Evolutionary conservation across 37 sponge, comb jelly and placozoan species (phyloP).

Genomic region (Beroe forskalii): DNA sequence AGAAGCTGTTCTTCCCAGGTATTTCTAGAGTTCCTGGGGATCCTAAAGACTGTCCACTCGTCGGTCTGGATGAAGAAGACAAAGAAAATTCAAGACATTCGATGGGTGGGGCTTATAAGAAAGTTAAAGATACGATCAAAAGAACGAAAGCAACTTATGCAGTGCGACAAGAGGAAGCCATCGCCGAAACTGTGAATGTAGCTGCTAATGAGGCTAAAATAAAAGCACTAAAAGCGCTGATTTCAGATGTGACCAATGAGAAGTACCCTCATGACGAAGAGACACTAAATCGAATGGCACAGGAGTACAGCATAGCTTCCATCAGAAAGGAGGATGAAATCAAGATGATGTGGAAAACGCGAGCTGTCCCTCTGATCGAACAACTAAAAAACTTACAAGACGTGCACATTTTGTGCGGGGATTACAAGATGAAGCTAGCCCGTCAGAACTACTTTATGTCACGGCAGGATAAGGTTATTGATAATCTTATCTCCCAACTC

Average conservation of each 20-base stretch:
- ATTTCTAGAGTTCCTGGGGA: slow-evolving; percentile 20
- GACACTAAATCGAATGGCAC: slow-evolving; percentile 2
- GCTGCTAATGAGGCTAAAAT: slow-evolving; percentile 25
- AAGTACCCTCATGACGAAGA: slow-evolving; percentile 18
- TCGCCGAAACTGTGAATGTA: slow-evolving; percentile 29
- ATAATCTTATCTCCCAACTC: slow-evolving; percentile 28
- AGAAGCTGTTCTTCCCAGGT: slow-evolving; percentile 49
- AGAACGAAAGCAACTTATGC: slow-evolving; percentile 5
- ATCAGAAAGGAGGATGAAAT: slow-evolving; percentile 21
- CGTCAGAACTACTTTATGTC: slow-evolving; percentile 81
- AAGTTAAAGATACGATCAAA: slow-evolving; percentile 8
- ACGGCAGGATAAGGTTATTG: slow-evolving; percentile 75
- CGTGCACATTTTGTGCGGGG: slow-evolving; percentile 37
- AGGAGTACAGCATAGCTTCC: slow-evolving; percentile 49
- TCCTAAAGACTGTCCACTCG: background rate
- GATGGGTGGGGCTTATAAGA: background rate
- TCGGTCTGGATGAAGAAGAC: background rate
- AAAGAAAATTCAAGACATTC: slow-evolving; percentile 16
- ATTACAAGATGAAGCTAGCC: slow-evolving; percentile 81
- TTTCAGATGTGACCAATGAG: background rate
- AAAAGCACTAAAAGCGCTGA: background rate
- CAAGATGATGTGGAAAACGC: slow-evolving; percentile 10
- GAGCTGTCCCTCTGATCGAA: background rate
- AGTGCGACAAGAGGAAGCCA: slow-evolving; percentile 27
- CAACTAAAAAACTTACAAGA: slow-evolving; percentile 25